A percentile compares a stretch with the other conserved stretches of the same genome.
Conservation (phyloP, 2,113 vertebrate species). For the Turnix velox region DNA sequence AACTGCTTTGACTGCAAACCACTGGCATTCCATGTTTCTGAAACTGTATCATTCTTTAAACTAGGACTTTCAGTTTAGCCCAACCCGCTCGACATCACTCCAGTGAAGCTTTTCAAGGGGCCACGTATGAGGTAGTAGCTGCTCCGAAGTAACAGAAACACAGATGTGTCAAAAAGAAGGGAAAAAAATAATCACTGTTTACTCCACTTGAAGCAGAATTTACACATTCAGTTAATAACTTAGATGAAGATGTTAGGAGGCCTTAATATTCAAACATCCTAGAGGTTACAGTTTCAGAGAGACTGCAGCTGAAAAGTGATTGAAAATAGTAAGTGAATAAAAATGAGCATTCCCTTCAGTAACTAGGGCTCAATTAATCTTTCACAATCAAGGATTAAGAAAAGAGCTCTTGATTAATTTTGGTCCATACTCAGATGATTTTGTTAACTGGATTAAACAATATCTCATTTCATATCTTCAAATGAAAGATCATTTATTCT, state of each 20-base stretch:
- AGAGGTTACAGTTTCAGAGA: not conserved
- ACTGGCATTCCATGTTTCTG: not conserved
- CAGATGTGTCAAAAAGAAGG: not conserved
- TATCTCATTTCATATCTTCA: not conserved
- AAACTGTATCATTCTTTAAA: not conserved
- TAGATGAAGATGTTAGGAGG: not conserved
- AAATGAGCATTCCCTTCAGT: not conserved
- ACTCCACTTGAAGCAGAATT: not conserved
- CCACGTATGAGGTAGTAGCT: not conserved
- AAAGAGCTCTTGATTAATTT: not conserved
- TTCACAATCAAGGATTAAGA: not conserved
- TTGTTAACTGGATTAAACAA: not conserved
- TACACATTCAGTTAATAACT: not conserved
- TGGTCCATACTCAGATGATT: not conserved
- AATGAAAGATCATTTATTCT: not conserved
- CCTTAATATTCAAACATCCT: not conserved
- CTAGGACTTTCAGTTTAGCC: not conserved
- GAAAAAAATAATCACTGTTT: not conserved
- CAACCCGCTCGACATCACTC: not conserved
- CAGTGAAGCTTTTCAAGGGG: slow-evolving; percentile 1
- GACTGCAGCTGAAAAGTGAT: not conserved
- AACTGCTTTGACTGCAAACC: not conserved
- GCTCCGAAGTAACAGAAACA: not conserved
- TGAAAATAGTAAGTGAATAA: not conserved
- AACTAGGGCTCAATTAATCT: not conserved